These are phyloP conservation scores for Pheosia gnoma DNA, from an alignment of 2,888 invertebrate species.

Conservation along the genomic window DNA sequence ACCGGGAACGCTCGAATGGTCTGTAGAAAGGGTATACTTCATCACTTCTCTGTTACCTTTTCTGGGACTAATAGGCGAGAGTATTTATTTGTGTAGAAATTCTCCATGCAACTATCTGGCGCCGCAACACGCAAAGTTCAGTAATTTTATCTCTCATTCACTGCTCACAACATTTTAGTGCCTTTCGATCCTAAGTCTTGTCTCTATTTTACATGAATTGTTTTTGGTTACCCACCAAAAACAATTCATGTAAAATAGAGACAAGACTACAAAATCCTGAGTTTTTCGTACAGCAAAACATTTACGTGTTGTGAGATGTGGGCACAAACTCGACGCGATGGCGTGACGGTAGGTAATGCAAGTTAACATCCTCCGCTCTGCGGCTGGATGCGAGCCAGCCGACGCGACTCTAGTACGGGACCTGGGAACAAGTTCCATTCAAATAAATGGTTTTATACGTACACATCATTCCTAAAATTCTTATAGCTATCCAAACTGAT, in stretches of 20 bases:
- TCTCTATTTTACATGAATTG: no score
- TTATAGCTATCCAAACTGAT: not conserved
- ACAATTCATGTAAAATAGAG: no score
- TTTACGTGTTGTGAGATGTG: constrained; percentile 15
- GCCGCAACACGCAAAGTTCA: no score
- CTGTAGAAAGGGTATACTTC: not conserved
- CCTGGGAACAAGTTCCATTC: constrained; percentile 4
- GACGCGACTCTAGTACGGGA: constrained; percentile 20
- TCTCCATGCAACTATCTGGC: no score
- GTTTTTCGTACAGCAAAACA: not conserved
- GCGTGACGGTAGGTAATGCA: constrained; percentile 39
- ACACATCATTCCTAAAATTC: not conserved
- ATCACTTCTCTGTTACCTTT: no score
- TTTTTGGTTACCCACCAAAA: no score
- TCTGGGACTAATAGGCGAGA: no score
- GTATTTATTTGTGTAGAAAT: no score
- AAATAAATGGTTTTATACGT: no score
- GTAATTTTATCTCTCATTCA: no score
- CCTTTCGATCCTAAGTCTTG: no score
- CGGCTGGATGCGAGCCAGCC: constrained; percentile 43
- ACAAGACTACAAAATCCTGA: not conserved
- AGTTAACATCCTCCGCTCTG: constrained; percentile 30
- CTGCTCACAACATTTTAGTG: no score
- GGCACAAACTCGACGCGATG: constrained; percentile 35
- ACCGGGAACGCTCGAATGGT: not conserved